Evolutionary conservation across 2,113 vertebrate genomes (phyloP), one percentile per base, ranked within the genome.

Genomic region (Acrocephalus arundinaceus): DNA sequence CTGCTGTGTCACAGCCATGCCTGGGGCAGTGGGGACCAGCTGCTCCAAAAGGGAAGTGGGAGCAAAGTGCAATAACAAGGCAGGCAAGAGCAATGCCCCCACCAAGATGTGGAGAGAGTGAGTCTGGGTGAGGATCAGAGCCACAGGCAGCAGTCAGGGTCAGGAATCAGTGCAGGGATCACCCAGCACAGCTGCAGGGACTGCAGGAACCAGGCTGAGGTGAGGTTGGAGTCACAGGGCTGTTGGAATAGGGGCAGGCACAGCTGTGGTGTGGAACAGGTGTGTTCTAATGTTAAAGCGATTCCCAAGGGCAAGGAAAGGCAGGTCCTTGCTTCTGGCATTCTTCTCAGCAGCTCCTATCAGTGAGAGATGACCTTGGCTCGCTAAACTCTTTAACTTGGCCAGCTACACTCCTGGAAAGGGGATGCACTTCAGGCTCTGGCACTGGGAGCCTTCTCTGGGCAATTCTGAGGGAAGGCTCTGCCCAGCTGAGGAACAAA

Each of bases 331-430:
- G 54, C 58, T 89, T 79, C 46, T 81, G 21, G 23, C 65, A 65
- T 82, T 45, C 27, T 78, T 72, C 58, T 45, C 76, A 73, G 71
- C 37, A 70, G 46, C 46, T 30, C 11, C 0, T 90, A 37, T 83
- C 37, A 19, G 58, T 41, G 71, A 28, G 67, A 76, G 71, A 23
- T 80, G 72, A 87, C 87, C 82, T 90, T 95, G 90, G 77, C 49
- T 46, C 70, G 61, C 28, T 52, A 9, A 91, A 48, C 35, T 20
- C 51, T 35, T 63, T 11, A 12, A 14, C 59, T 63, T 30, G n/a
- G 23, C 55, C 76, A 78, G 2, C 9, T 48, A 2, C 6, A 1
- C 17, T 76, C 7, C 54, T 62, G 31, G 79, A 33, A n/a, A n/a
- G 41, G 35, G 28, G 22, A 3, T 57, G n/a, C 7, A 4, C 11